Evolutionary conservation across 2,888 invertebrate species (phyloP), one percentile per base, ranked within the genome.

Genomic region (Sepiola atlantica): DNA sequence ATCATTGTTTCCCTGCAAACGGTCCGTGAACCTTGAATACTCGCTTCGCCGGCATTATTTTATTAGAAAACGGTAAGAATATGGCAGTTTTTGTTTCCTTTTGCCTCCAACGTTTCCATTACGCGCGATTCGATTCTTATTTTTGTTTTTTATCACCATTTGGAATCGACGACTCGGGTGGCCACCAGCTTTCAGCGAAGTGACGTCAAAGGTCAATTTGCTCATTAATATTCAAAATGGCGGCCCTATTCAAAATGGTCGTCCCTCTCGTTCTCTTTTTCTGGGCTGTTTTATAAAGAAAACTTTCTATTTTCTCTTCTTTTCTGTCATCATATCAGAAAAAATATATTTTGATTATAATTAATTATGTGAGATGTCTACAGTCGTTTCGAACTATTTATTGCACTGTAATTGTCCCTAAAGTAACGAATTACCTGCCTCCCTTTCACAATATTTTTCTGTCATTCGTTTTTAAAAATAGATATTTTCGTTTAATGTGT

Each of bases 181-280:
- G 45, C 92, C 92, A 28, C 54, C 92, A 92, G 92, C 55, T 55
- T 92, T 55, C 54, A 55, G 92, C 45, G 54, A 92, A 92, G 55
- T 92, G 92, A 92, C 92, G 92, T 92, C 92, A 92, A 92, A 92
- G 92, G 92, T 92, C 92, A 92, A 32, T n/a, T 55, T 92, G 92
- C 45, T 92, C 54, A 92, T 92, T 92, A 92, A n/a, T 92, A 92
- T 92, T 92, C 92, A 92, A 92, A 92, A 92, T 92, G 92, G 92
- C 92, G 20, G 32, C 35, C 77, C 16, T 77, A 16, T 77, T 14
- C 2, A 45, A 45, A 2, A 45, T 45, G 45, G 45, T n/a, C n/a
- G 77, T 77, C 77, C 32, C 14, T 77, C 61, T 61, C 28, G n/a
- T 77, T 14, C n/a, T 77, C 77, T n/a, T 24, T 61, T 18, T 77